Conservation (phyloP, 2,113 vertebrate genomes). For the Dasypus novemcinctus region DNA sequence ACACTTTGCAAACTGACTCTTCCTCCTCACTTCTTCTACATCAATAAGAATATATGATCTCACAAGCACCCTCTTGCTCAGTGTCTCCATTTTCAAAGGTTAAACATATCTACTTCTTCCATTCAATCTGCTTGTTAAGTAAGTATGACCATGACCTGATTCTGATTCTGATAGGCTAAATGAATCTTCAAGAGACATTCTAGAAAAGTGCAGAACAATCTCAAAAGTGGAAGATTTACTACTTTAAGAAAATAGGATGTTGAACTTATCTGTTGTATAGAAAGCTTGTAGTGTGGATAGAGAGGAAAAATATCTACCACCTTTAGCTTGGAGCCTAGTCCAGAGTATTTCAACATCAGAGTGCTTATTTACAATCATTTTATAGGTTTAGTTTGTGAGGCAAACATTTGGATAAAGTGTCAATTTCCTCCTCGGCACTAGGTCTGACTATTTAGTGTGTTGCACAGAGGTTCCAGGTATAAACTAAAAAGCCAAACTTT, state of each 20-base stretch:
- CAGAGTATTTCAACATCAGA: not conserved
- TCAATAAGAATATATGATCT: not conserved
- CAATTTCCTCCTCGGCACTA: not conserved
- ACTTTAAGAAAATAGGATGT: constrained; percentile 23
- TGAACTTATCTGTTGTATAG: not conserved
- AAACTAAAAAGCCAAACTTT: not conserved
- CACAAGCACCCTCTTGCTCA: not conserved
- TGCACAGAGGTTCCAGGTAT: not conserved
- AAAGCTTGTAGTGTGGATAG: not conserved
- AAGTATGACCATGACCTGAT: not conserved
- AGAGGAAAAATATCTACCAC: not conserved
- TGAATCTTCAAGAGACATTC: not conserved
- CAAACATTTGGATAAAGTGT: not conserved
- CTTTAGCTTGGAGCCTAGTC: not conserved
- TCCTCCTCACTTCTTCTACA: not conserved
- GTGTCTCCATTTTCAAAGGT: constrained; percentile 13
- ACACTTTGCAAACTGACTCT: not conserved
- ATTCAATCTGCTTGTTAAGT: constrained; percentile 40
- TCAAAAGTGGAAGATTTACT: constrained; percentile 14
- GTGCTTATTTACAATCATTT: not conserved
- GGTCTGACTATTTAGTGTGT: not conserved
- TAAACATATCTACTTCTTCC: constrained; percentile 21
- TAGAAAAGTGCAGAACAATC: constrained; percentile 7
- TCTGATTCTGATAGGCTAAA: constrained; percentile 34
- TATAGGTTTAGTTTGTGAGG: not conserved